A percentile compares a stretch with the other conserved stretches of the same genome.
Evolutionary conservation across 2,888 invertebrate genomes (phyloP).

Genomic region (Cosmia trapezina): DNA sequence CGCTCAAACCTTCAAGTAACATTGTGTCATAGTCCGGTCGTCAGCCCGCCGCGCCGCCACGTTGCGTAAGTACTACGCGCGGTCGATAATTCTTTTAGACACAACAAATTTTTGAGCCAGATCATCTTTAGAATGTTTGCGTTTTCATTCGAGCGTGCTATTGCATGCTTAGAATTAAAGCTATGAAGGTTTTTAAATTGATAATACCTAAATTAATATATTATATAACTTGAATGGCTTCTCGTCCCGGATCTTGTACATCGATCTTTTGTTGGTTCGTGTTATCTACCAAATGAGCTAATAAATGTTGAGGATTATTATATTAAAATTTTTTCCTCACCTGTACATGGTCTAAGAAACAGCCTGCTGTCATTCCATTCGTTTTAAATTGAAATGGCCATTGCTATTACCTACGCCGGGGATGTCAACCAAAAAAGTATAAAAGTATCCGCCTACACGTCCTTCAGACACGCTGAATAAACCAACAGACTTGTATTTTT

Average conservation of each 20-base stretch:
- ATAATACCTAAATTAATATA: background rate
- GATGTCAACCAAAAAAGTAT: slow-evolving; percentile 19
- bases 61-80: slow-evolving; percentile 57
- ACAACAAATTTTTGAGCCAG: slow-evolving; percentile 48
- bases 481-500: slow-evolving; percentile 41
- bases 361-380: background rate
- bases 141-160: slow-evolving; percentile 3
- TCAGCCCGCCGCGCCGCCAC: slow-evolving; percentile 48
- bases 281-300: background rate
- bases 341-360: background rate
- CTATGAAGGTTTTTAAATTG: background rate
- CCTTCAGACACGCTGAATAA: slow-evolving; percentile 33
- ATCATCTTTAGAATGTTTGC: slow-evolving; percentile 37
- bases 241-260: background rate
- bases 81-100: slow-evolving; percentile 63
- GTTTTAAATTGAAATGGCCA: slow-evolving; percentile 1
- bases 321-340: background rate
- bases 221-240: background rate
- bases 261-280: background rate
- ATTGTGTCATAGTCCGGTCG: slow-evolving; percentile 55
- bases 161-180: no score
- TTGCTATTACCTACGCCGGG: slow-evolving; percentile 1
- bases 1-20: slow-evolving; percentile 63
- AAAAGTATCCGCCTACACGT: slow-evolving; percentile 15
- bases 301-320: background rate